Conservation (phyloP, 2,113 vertebrate genomes). For the Pipra filicauda region DNA sequence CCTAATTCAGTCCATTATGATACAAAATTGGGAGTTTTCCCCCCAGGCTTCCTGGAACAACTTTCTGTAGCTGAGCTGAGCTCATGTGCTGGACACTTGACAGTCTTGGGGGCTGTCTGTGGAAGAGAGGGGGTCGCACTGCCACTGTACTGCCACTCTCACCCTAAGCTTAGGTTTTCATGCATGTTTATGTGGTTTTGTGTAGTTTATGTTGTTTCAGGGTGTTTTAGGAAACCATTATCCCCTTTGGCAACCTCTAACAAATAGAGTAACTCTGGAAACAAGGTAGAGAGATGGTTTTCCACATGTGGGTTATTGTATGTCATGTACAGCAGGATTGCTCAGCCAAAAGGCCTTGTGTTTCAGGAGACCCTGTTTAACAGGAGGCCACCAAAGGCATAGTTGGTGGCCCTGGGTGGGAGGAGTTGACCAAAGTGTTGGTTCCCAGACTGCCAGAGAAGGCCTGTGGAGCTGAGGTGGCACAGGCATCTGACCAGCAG, state of each 20-base stretch:
- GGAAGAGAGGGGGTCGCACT: neutral
- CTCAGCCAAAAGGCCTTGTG: neutral
- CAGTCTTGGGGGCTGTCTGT: neutral
- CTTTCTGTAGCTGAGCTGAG: neutral
- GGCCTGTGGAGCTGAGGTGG: neutral
- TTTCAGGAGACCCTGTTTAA: neutral
- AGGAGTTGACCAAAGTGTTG: neutral
- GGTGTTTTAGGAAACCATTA: neutral
- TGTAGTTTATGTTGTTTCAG: neutral
- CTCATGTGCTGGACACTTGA: neutral
- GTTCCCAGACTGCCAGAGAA: neutral
- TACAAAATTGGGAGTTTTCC: neutral
- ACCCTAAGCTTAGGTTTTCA: neutral
- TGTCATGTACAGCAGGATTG: neutral
- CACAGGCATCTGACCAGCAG: neutral
- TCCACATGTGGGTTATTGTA: accelerated
- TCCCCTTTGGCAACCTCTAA: neutral
- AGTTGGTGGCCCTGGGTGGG: neutral
- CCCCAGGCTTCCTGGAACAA: neutral
- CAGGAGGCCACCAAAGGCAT: neutral
- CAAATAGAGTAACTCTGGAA: neutral
- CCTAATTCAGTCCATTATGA: neutral
- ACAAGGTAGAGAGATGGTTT: neutral
- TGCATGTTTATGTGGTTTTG: neutral
- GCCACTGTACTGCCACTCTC: neutral